Percentiles rank a stretch among this genome's conserved stretches.
phyloP scores from a whole-genome alignment of 2,797 vertebrate species.

The Nyctalus aviator region DNA sequence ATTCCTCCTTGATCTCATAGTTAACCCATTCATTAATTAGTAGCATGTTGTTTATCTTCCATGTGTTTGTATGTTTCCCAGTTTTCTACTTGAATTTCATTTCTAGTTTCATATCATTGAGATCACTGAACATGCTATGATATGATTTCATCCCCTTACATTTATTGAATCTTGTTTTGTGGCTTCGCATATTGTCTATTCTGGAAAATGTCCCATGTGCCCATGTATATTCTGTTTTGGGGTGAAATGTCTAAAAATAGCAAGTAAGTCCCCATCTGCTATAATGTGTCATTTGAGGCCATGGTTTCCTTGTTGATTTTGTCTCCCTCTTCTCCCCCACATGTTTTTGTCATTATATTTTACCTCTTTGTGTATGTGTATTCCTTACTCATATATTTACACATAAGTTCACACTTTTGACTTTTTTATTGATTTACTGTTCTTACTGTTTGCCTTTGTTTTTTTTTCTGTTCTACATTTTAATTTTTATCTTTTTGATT shows the following conservation, averaged over 20 bases:
- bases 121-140: neutral
- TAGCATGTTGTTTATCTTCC: neutral
- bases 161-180: neutral
- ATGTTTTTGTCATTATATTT: neutral
- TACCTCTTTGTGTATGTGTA: neutral
- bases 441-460: neutral
- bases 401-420: neutral
- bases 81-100: neutral
- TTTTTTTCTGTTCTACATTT: neutral
- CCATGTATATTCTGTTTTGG: neutral
- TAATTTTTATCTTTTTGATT: neutral
- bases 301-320: neutral
- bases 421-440: neutral
- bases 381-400: neutral
- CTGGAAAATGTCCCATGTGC: neutral
- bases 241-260: neutral
- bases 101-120: neutral
- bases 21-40: neutral
- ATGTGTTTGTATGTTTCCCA: neutral
- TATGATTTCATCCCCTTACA: neutral
- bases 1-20: neutral
- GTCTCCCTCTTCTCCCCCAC: too few relatives aligned
- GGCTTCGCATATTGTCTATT: neutral
- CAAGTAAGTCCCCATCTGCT: neutral
- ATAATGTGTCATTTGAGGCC: neutral